phyloP scores from a whole-genome alignment of 37 sponge, comb jelly and placozoan genomes.

The Beroe ovata region DNA sequence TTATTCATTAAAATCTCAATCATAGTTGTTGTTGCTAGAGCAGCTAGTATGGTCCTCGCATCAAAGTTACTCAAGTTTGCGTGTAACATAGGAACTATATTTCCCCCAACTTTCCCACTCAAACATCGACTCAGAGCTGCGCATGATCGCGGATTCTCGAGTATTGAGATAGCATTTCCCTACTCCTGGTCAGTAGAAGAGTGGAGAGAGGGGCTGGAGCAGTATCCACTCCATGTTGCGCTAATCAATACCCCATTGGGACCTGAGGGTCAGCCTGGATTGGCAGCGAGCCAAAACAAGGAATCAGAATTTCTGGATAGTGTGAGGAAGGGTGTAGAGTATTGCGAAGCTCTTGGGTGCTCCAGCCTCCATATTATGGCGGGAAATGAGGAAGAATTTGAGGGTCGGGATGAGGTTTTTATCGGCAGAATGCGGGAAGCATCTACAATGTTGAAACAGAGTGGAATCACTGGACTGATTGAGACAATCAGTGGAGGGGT shows the following conservation, averaged over 20 bases:
- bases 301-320: conserved; percentile 8
- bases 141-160: not conserved
- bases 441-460: not conserved
- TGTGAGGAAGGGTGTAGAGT: not conserved
- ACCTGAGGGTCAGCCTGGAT: conserved; percentile 10
- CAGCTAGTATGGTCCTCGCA: no score
- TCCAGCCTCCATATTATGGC: conserved; percentile 53
- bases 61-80: conserved; percentile 5
- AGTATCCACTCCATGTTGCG: not conserved
- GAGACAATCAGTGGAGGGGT: conserved; percentile 22
- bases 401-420: not conserved
- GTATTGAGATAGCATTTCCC: conserved; percentile 34
- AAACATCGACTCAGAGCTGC: not conserved
- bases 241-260: conserved; percentile 47
- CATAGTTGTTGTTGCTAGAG: no score
- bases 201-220: not conserved
- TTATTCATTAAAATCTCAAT: no score
- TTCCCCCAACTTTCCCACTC: not conserved
- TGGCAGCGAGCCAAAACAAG: not conserved
- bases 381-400: not conserved
- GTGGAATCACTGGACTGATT: conserved; percentile 20
- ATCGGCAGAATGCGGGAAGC: not conserved
- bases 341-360: conserved; percentile 29
- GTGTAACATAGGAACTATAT: conserved; percentile 55
- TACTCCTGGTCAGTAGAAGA: conserved; percentile 47